These are phyloP conservation scores for Neolamprologus fasciatus DNA, from an alignment of 2,113 vertebrate species.

Conservation along the genomic window DNA sequence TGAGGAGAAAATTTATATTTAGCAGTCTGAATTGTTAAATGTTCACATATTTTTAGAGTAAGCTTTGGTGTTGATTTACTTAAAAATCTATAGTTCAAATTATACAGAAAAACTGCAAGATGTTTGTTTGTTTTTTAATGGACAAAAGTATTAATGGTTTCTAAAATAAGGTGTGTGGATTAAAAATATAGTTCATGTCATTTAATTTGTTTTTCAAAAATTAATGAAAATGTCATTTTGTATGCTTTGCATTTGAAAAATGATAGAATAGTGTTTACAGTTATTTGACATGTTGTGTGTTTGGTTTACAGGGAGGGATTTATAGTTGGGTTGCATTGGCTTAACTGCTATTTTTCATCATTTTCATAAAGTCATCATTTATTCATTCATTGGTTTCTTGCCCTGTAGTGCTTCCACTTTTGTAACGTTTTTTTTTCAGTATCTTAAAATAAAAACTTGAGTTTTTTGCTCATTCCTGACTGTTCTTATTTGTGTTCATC, in stretches of 20 bases:
- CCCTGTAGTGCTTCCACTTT: neutral
- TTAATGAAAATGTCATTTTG: neutral
- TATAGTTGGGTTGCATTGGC: neutral
- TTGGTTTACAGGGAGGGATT: neutral
- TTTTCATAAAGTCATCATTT: neutral
- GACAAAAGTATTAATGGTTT: neutral
- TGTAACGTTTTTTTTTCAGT: neutral
- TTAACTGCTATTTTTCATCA: neutral
- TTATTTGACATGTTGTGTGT: neutral
- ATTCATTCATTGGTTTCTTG: neutral
- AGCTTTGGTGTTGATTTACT: neutral
- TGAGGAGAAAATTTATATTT: neutral
- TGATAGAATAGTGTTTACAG: neutral
- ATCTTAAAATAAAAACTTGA: conserved; percentile 44
- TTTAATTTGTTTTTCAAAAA: neutral
- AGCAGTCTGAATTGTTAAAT: neutral
- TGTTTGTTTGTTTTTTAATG: neutral
- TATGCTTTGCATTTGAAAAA: neutral
- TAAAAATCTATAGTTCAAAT: neutral
- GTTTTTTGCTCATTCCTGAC: neutral
- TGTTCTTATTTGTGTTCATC: neutral
- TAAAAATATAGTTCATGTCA: neutral
- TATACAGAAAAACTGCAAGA: neutral
- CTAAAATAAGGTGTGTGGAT: neutral
- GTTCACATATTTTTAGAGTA: neutral